Conservation (phyloP, 2,888 invertebrate genomes). For the Keiferia lycopersicella region DNA sequence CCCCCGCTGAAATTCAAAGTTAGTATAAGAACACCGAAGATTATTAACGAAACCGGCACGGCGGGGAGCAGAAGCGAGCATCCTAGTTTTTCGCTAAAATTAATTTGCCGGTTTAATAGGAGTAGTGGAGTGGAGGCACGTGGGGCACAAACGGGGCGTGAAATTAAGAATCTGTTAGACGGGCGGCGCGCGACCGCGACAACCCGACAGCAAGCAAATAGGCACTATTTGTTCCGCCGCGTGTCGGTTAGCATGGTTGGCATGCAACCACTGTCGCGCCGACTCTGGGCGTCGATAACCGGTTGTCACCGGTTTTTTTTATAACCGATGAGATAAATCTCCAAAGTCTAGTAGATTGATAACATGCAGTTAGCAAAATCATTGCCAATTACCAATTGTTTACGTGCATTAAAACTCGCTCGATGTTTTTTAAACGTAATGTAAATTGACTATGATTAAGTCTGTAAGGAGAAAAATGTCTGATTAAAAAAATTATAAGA, state of each 20-base stretch:
- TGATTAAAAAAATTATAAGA: no score
- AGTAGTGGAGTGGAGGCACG: slow-evolving; percentile 36
- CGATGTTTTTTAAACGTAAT: no score
- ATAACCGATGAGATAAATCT: slow-evolving; percentile 21
- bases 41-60: slow-evolving; percentile 14
- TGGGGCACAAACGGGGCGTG: slow-evolving; percentile 63
- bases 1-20: slow-evolving; percentile 3
- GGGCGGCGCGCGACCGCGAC: slow-evolving; percentile 39
- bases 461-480: no score
- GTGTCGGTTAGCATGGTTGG: slow-evolving; percentile 47
- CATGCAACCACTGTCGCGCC: slow-evolving; percentile 34
- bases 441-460: no score
- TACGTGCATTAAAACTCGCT: no score
- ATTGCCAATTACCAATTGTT: no score
- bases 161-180: slow-evolving; percentile 70
- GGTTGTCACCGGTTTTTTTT: slow-evolving; percentile 23
- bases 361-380: no score
- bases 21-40: slow-evolving; percentile 14
- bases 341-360: neutral
- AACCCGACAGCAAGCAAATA: slow-evolving; percentile 65
- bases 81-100: slow-evolving; percentile 27
- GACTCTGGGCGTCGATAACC: slow-evolving; percentile 37
- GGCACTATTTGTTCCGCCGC: slow-evolving; percentile 59
- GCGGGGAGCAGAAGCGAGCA: slow-evolving; percentile 9
- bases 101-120: slow-evolving; percentile 31